Evolutionary conservation across 2,797 vertebrate species (phyloP).

Genomic region (Brachyalestes nurse): DNA sequence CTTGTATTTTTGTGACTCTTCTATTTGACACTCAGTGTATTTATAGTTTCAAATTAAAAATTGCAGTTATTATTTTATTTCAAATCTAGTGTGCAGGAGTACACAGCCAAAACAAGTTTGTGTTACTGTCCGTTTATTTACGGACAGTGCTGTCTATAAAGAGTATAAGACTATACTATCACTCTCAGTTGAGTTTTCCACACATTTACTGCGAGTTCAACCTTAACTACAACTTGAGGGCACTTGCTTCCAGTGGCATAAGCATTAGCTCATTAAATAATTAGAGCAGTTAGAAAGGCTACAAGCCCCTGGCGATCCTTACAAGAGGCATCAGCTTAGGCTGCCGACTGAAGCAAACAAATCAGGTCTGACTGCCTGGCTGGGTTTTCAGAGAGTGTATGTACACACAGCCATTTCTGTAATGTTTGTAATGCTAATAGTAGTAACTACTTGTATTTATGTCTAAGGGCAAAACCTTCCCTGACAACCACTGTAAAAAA

Average conservation of each 20-base stretch:
- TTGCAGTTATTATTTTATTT: neutral
- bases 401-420: conserved; percentile 47
- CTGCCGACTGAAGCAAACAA: neutral
- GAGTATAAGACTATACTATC: neutral
- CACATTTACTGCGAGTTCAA: neutral
- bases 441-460: no score
- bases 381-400: conserved; percentile 66
- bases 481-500: no score
- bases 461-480: no score
- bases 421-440: no score
- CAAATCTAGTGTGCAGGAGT: neutral
- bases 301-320: neutral
- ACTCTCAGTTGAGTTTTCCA: neutral
- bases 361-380: conserved; percentile 56
- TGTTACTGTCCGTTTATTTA: neutral
- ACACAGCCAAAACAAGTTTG: neutral
- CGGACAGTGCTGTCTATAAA: neutral
- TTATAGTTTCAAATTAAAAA: neutral
- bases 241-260: neutral
- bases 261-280: neutral
- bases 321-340: conserved; percentile 3
- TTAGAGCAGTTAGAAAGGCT: neutral
- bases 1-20: no score
- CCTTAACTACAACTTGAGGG: neutral
- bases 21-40: no score